Percentiles rank a stretch among this genome's conserved stretches.
These are phyloP conservation scores for Zoanthus sociatus DNA, from an alignment of 92 coral and sea anemone genomes.

Conservation along the genomic window DNA sequence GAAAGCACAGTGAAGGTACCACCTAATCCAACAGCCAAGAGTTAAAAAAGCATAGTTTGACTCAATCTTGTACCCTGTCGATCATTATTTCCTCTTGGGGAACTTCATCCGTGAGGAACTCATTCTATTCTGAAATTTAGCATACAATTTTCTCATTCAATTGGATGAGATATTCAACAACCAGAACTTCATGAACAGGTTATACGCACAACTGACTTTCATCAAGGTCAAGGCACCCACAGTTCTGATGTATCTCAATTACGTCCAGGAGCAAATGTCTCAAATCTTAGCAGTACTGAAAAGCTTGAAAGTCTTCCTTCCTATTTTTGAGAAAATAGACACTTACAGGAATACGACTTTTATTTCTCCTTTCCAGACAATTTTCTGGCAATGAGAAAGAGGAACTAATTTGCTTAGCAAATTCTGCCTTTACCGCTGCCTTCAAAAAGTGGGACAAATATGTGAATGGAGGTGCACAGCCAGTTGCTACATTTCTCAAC, in stretches of 20 bases:
- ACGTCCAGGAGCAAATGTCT: slow-evolving; percentile 48
- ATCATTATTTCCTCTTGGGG: slow-evolving; percentile 15
- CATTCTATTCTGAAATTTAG: slow-evolving; percentile 21
- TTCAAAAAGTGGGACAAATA: slow-evolving; percentile 5
- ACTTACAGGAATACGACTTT: slow-evolving; percentile 52
- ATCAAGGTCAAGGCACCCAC: slow-evolving; percentile 52
- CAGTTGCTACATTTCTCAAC: slow-evolving; percentile 21
- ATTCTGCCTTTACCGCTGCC: slow-evolving; percentile 23
- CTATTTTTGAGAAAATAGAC: slow-evolving; percentile 50
- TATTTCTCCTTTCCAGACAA: slow-evolving; percentile 43
- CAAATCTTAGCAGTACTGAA: slow-evolving; percentile 47
- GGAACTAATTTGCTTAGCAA: not conserved
- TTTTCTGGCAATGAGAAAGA: slow-evolving; percentile 6
- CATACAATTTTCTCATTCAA: slow-evolving; percentile 41
- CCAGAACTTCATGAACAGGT: slow-evolving; percentile 33
- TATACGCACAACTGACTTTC: slow-evolving; percentile 46
- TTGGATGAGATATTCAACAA: slow-evolving; percentile 53
- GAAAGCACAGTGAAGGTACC: slow-evolving; percentile 53
- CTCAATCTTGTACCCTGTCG: slow-evolving; percentile 52
- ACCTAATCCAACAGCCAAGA: slow-evolving; percentile 63
- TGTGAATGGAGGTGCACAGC: slow-evolving; percentile 32
- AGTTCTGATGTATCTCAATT: slow-evolving; percentile 25
- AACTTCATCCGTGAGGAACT: slow-evolving; percentile 52
- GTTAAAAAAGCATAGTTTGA: slow-evolving; percentile 42
- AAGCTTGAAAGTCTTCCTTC: slow-evolving; percentile 55